Base-by-base conservation (phyloP, 35 echinoderm and acorn worm genomes). In the Ophiothrix spiculata region DNA sequence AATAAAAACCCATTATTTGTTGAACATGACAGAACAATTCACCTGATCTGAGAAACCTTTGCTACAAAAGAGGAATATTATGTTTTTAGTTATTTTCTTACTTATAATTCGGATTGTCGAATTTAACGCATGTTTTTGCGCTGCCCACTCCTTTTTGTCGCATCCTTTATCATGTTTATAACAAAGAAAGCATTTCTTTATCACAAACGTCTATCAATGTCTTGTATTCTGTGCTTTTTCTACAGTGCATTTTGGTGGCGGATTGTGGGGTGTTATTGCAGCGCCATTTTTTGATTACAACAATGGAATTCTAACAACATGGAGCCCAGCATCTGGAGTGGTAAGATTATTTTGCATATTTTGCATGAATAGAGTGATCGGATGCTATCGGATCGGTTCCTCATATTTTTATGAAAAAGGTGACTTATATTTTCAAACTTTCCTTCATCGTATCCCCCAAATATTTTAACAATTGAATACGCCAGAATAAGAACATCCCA, bases 211-310 rank as follows among this genome's bases (percentile, higher is more conserved):
- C 31, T 23, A 76, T 3, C 25, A 46, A 35, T 80, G 38, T 37
- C 76, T 13, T 35, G 19, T 77, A 8, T 83, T 38, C 36, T 76
- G 37, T 35, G 8, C 0, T 83, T 54, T 33, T 31, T 84, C 12
- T 54, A 32, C 38, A 92, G 94, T 96, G 39, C 94, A 96, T 75
- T 76, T 96, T 11, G 90, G 94, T 37, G 85, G 94, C 6, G 94
- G 94, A 0, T 40, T 87, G 12, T 87, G 90, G 49, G 94, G 94
- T 33, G 79, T 92, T 0, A 39, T 96, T 0, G 77, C 86, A 36
- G 78, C 74, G 8, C 90, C 94, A 17, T 39, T 96, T 33, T 86
- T 92, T 21, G 74, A 86, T 54, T 41, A 35, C 17, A 35, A 86
- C 3, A 78, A 77, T 17, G 94, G 94, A 13, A 83, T 96, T 10